Percentiles rank a stretch among this genome's conserved stretches.
Evolutionary conservation across 2,797 vertebrate species (phyloP).

Genomic region (Mus spretus): DNA sequence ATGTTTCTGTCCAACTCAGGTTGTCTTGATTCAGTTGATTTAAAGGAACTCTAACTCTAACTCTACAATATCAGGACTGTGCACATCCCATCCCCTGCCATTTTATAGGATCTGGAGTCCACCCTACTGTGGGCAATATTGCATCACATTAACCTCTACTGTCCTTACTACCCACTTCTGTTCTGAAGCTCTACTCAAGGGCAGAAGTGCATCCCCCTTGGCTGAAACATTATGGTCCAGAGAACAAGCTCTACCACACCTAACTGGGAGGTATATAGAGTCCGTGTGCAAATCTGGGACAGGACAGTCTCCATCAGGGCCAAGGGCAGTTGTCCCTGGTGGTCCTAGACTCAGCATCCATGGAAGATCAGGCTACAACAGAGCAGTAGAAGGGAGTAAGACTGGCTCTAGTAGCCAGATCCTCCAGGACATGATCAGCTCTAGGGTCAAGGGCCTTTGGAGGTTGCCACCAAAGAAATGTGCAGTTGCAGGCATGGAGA

Average conservation of each 20-base stretch:
- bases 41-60: no score
- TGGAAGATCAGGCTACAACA: neutral
- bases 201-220: neutral
- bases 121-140: neutral
- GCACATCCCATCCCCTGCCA: no score
- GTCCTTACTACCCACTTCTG: rapidly evolving
- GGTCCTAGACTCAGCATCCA: neutral
- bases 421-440: neutral
- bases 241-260: neutral
- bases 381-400: neutral
- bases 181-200: neutral
- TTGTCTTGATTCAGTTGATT: neutral
- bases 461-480: neutral
- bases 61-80: neutral
- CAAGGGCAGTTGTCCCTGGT: neutral
- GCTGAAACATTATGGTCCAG: no score
- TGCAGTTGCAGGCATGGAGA: neutral
- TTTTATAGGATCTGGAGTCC: neutral
- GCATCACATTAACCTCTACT: neutral
- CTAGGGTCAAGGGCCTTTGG: no score
- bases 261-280: no score
- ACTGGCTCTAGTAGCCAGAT: neutral
- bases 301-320: neutral
- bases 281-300: neutral
- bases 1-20: no score